Base-by-base conservation (phyloP, 2,888 invertebrate species). In the Pemphredon lugubris region DNA sequence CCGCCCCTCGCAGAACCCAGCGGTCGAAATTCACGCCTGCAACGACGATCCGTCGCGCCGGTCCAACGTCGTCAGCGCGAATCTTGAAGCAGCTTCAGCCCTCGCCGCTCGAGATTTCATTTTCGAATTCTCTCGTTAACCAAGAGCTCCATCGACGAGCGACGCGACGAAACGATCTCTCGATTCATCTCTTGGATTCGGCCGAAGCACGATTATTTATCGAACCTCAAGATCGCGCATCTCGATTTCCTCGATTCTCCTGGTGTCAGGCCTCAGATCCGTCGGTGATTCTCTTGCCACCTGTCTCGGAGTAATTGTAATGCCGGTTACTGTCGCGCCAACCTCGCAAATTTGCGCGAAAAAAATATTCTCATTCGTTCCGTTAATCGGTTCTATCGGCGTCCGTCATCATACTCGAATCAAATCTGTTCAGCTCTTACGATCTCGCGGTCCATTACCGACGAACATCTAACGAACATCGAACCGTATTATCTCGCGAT, bases 21-120 rank as follows among this genome's bases (percentile, higher is more conserved):
- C 18, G 30, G 48, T 3, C 30, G 34, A 45, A 50, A 48, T 32
- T 54, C 50, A 58, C 63, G 37, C 18, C 32, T 40, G 11, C 34
- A 34, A 47, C 26, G 53, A 64, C 37, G 60, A 39, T 39, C 32
- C 32, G 42, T 47, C 34, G 39, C 32, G 42, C 42, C 34, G 39
- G 26, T n/a, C 30, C 39, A 54, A 16, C 65, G 23, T 65, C 37
- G 53, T 59, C 54, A 26, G 21, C 47, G 48, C 39, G 47, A 60
- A 34, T 51, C 50, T 37, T 34, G 47, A 37, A 20, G 18, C 47
- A 26, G 26, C 26, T 40, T 58, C 68, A 67, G 47, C 90, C 89
- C 37, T 90, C 90, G 1, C 91, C 91, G 0, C 91, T 90, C 37
- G 91, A 90, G 84, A 91, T 91, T 6, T 92, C 90, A 51, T 92